Evolutionary conservation across 2,888 invertebrate species (phyloP).

Genomic region (Apocheima hispidaria): DNA sequence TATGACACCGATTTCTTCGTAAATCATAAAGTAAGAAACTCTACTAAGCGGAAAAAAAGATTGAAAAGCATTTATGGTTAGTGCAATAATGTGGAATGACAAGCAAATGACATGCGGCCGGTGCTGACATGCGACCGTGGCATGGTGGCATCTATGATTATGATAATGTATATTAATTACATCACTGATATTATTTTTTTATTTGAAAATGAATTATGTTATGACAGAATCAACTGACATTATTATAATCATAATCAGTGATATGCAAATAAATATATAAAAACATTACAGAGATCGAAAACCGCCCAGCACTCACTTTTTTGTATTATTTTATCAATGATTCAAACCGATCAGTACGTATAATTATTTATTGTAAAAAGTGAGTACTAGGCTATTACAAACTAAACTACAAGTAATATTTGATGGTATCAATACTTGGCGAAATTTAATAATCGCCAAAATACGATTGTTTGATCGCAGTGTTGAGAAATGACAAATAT

Average conservation of each 20-base stretch:
- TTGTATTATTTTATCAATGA: not conserved
- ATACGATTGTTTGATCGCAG: not conserved
- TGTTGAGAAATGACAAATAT: slow-evolving; percentile 48
- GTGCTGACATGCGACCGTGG: slow-evolving; percentile 55
- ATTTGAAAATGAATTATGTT: not conserved
- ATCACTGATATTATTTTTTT: not conserved
- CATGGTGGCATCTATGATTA: slow-evolving; percentile 36
- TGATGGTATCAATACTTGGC: slow-evolving; percentile 10
- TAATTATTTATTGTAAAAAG: not conserved
- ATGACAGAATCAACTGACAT: slow-evolving; percentile 35
- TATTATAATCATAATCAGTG: slow-evolving; percentile 32
- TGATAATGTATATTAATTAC: slow-evolving; percentile 49
- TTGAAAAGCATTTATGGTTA: slow-evolving; percentile 66
- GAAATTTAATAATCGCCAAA: slow-evolving; percentile 9
- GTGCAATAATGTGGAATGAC: slow-evolving; percentile 67
- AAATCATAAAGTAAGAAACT: slow-evolving; percentile 53
- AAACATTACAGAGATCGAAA: slow-evolving; percentile 31
- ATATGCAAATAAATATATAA: slow-evolving; percentile 42
- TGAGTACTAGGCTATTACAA: slow-evolving; percentile 30
- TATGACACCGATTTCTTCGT: slow-evolving; percentile 83
- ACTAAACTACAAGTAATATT: slow-evolving; percentile 23
- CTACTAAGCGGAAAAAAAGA: slow-evolving; percentile 66
- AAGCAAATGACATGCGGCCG: slow-evolving; percentile 70
- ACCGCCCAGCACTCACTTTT: slow-evolving; percentile 31
- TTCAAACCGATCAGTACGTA: not conserved